Percentiles rank a stretch among this genome's conserved stretches.
phyloP scores from a whole-genome alignment of 2,113 vertebrate species.

The Pterocles burchelli region DNA sequence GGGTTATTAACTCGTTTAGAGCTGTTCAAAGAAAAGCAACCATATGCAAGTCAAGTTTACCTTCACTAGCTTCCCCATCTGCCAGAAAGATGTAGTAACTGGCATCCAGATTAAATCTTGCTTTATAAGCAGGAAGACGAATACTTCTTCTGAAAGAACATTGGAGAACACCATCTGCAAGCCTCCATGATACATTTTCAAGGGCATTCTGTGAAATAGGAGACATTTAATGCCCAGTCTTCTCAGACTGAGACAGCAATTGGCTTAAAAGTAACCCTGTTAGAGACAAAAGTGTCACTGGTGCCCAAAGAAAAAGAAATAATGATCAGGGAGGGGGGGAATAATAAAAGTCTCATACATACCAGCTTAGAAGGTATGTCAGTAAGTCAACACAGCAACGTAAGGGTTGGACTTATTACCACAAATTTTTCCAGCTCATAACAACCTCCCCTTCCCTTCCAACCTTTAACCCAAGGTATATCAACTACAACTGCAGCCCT shows the following conservation, averaged over 20 bases:
- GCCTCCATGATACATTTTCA: constrained; percentile 78
- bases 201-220: constrained; percentile 74
- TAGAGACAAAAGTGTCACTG: background rate
- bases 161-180: constrained; percentile 81
- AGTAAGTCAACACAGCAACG: background rate
- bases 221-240: background rate
- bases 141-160: constrained; percentile 84
- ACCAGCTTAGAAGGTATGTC: background rate
- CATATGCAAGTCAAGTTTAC: constrained; percentile 45
- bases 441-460: background rate
- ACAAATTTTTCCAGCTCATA: background rate
- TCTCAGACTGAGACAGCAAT: background rate
- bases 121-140: constrained; percentile 51
- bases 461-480: background rate
- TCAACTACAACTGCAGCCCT: background rate
- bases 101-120: constrained; percentile 78
- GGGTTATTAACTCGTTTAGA: background rate
- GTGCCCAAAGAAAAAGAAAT: background rate
- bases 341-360: background rate
- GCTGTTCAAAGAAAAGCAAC: background rate
- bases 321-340: background rate
- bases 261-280: background rate
- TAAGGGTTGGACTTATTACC: background rate
- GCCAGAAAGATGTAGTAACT: constrained; percentile 87
- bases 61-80: constrained; percentile 76